Base-by-base conservation (phyloP, 2,797 vertebrate species). In the Distichodus sexfasciatus region DNA sequence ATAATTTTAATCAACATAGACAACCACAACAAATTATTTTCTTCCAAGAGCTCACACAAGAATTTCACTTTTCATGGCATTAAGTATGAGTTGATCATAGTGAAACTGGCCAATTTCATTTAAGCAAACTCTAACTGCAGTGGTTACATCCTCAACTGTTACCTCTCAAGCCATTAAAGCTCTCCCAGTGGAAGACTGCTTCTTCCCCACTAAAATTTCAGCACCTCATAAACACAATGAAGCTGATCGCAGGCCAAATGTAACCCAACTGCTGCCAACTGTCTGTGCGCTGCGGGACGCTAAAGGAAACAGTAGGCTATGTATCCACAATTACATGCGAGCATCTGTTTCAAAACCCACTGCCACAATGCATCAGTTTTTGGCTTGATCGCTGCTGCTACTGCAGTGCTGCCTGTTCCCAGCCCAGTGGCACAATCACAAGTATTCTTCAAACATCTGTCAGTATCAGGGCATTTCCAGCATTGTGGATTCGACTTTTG, bases 311-410 rank as follows among this genome's bases (percentile, higher is more conserved):
- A 57, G 36, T 57, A 33, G 48, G 55, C 24, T 50, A 10, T 54
- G 17, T 47, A 21, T 55, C 19, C 15, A 38, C 38, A 70, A 66
- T 75, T 61, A 60, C 57, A 29, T 66, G 65, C 48, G 43, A 60
- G 55, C 66, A 70, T 70, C 62, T 75, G 73, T 40, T 71, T 40
- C 4, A 15, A 66, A 55, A 23, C 17, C 29, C 28, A 60, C 33
- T 50, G 60, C 58, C 15, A 28, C n/a, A 12, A 43, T 29, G 12
- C 55, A 57, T 57, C 33, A 23, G 8, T 51, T 44, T 29, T 26
- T 26, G 23, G n/a, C 11, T 43, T 41, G 7, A 35, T 21, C 17
- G 23, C 36, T 19, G 41, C 29, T 38, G 28, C 58, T 19, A n/a
- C 26, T 28, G 38, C 5, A 59, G 43, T 17, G 11, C 6, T 46